Evolutionary conservation across 2,888 invertebrate genomes (phyloP).

Genomic region (Hemicrepidius hirtus): DNA sequence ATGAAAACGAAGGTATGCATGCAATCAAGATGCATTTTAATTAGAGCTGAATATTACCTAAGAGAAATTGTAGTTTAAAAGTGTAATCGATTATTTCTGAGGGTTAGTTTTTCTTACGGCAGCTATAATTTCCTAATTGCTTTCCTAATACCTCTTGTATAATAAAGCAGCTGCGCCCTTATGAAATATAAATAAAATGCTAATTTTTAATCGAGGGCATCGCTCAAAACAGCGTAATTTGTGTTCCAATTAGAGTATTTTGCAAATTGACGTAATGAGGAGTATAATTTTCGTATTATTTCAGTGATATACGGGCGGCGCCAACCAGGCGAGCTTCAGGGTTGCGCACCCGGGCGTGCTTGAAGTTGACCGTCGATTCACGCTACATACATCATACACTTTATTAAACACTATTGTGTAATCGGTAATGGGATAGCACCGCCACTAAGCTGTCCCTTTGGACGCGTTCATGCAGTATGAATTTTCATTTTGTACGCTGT

Average conservation of each 20-base stretch:
- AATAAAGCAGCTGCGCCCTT: slow-evolving; percentile 21
- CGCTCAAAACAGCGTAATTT: slow-evolving; percentile 38
- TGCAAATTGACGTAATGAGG: slow-evolving; percentile 55
- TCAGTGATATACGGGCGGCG: slow-evolving; percentile 54
- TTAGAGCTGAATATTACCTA: background rate
- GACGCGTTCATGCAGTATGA: slow-evolving; percentile 39
- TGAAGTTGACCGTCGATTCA: slow-evolving; percentile 54
- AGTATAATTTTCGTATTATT: slow-evolving; percentile 58
- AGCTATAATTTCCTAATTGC: slow-evolving; percentile 4
- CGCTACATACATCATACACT: slow-evolving; percentile 60
- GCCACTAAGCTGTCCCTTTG: slow-evolving; percentile 45
- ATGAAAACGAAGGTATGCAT: background rate
- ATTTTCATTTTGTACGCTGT: slow-evolving; percentile 35
- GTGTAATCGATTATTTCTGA: background rate
- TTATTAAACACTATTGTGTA: slow-evolving; percentile 59
- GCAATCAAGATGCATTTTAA: background rate
- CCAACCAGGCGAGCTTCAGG: slow-evolving; percentile 54
- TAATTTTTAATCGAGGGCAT: slow-evolving; percentile 28
- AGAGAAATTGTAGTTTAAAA: background rate
- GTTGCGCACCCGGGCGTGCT: slow-evolving; percentile 53
- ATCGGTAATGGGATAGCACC: slow-evolving; percentile 53
- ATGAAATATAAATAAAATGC: slow-evolving; percentile 27
- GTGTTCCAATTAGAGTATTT: slow-evolving; percentile 52
- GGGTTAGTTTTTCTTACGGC: background rate
- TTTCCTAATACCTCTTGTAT: background rate